Percentiles rank a stretch among this genome's conserved stretches.
These are phyloP conservation scores for Parapristionchus giblindavisi DNA, from an alignment of 2,888 invertebrate genomes.

Conservation along the genomic window DNA sequence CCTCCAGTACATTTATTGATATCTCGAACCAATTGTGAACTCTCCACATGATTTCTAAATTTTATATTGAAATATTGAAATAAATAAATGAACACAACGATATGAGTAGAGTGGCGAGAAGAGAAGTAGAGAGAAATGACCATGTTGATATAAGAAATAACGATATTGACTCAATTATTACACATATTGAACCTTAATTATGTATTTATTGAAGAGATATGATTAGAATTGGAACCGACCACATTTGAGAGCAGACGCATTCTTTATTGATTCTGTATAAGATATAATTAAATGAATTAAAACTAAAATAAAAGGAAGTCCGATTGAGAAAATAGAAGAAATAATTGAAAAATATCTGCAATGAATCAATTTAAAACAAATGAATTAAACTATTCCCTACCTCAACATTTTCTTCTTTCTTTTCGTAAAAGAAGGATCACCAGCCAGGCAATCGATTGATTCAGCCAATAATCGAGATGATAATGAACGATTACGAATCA, in stretches of 20 bases:
- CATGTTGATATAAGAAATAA: not conserved
- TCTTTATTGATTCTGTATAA: not conserved
- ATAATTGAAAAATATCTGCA: slow-evolving; percentile 11
- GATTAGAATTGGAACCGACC: not conserved
- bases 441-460: slow-evolving; percentile 31
- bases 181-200: slow-evolving; percentile 14
- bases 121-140: not conserved
- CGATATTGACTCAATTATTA: slow-evolving; percentile 6
- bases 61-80: not conserved
- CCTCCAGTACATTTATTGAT: slow-evolving; percentile 31
- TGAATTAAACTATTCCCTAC: too few relatives aligned
- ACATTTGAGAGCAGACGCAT: slow-evolving; percentile 12
- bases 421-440: slow-evolving; percentile 16
- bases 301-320: slow-evolving; percentile 6
- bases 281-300: slow-evolving; percentile 10
- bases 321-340: slow-evolving; percentile 19
- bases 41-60: slow-evolving; percentile 27
- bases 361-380: too few relatives aligned
- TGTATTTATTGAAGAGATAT: not conserved
- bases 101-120: slow-evolving; percentile 5
- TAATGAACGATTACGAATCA: slow-evolving; percentile 25
- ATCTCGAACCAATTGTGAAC: slow-evolving; percentile 11
- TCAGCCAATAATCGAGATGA: slow-evolving; percentile 29
- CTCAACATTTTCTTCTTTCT: slow-evolving; percentile 6
- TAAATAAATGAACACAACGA: not conserved